Base-by-base conservation (phyloP, 2,888 invertebrate genomes). In the Dromius quadrimaculatus region DNA sequence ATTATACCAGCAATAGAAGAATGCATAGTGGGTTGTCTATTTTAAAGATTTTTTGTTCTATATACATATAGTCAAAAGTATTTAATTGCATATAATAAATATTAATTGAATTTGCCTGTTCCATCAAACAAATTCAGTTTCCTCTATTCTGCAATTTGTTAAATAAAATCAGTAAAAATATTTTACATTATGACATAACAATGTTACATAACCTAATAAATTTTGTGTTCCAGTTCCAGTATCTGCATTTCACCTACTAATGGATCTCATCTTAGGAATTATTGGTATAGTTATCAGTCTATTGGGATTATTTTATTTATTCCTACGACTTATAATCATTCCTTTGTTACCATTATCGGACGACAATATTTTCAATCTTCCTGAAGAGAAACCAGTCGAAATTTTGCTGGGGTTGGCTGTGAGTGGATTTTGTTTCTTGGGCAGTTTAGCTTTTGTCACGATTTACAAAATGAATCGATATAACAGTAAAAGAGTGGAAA, bases 401-500 rank as follows among this genome's bases (percentile, higher is more conserved):
- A 62, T 70, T 36, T 36, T 62, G 6, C 8, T 70, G 6, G 50
- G 22, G 13, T 36, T 70, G 9, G 70, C 62, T 11, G 38, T 62
- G 5, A 36, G 15, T n/a, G 70, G 70, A 50, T 15, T 70, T 13
- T 17, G 11, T n/a, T 70, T 70, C 50, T 13, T 70, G 13, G 70
- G 70, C 1, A 50, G 62, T 34, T 50, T 70, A 17, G 34, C 47
- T 0, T 13, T 62, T 8, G 38, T 70, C 5, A 70, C 62, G 36
- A 4, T 70, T 36, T 70, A 62, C 36, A 61, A 59, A 47, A 22
- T 70, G 20, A 62, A 41, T n/a, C n/a, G n/a, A n/a, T n/a, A n/a
- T n/a, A n/a, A 59, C 59, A 59, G 3, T 38, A 36, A 59, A 59
- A 36, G 15, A 22, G n/a, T 47, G 47, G n/a, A n/a, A n/a, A n/a